Conservation (phyloP, 2,113 vertebrate species). For the Apistogramma diplotaenia region DNA sequence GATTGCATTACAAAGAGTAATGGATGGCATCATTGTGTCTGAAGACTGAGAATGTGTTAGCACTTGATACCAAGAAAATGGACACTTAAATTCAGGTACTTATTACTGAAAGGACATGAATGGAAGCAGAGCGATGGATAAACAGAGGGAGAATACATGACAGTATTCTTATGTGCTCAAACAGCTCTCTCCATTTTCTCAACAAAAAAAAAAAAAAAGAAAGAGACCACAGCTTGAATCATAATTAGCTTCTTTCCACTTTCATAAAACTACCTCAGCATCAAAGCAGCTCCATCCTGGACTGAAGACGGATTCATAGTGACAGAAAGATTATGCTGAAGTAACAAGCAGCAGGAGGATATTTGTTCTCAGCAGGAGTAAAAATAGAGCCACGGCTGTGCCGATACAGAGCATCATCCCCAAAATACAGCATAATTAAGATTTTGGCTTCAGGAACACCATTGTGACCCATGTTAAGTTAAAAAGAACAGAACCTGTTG, state of each 20-base stretch:
- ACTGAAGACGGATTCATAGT: background rate
- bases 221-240: background rate
- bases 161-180: background rate
- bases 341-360: background rate
- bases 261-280: background rate
- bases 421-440: background rate
- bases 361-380: background rate
- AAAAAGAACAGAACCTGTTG: background rate
- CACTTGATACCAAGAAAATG: background rate
- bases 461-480: background rate
- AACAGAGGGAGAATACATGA: background rate
- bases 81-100: background rate
- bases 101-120: background rate
- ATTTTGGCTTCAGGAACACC: background rate
- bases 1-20: background rate
- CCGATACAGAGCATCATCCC: background rate
- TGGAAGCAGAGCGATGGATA: background rate
- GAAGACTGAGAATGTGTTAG: background rate
- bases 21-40: background rate
- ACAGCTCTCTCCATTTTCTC: background rate
- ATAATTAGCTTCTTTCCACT: background rate
- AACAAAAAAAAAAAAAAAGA: too few species aligned
- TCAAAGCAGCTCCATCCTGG: background rate
- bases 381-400: background rate
- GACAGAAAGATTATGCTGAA: background rate